A percentile compares a stretch with the other conserved stretches of the same genome.
phyloP scores from a whole-genome alignment of 2,113 vertebrate species.

The Fulica atra region DNA sequence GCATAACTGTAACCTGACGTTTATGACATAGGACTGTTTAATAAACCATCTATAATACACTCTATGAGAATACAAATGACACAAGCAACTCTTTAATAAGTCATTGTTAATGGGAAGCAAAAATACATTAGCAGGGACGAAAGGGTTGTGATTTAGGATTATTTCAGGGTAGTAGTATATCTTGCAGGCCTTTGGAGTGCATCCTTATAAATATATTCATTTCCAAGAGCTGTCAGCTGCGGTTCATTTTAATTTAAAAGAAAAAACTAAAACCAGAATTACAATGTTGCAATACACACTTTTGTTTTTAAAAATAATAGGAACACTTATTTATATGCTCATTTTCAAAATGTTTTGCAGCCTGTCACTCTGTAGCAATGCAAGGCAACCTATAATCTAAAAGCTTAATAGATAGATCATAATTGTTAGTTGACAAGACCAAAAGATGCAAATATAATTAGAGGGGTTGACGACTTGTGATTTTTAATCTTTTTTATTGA shows the following conservation, averaged over 20 bases:
- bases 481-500: neutral
- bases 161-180: neutral
- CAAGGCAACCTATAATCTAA: neutral
- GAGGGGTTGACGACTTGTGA: neutral
- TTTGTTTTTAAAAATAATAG: neutral
- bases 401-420: neutral
- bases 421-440: neutral
- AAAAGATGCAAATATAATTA: neutral
- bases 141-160: neutral
- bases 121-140: neutral
- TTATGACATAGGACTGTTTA: neutral
- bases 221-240: neutral
- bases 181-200: neutral
- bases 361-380: neutral
- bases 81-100: constrained; percentile 21
- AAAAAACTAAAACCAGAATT: neutral
- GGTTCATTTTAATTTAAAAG: neutral
- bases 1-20: neutral
- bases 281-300: neutral
- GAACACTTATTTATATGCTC: neutral
- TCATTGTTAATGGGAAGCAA: neutral
- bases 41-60: neutral
- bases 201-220: neutral
- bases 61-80: neutral
- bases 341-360: neutral